These are phyloP conservation scores for Formica aserva DNA, from an alignment of 2,888 invertebrate genomes.

Conservation along the genomic window DNA sequence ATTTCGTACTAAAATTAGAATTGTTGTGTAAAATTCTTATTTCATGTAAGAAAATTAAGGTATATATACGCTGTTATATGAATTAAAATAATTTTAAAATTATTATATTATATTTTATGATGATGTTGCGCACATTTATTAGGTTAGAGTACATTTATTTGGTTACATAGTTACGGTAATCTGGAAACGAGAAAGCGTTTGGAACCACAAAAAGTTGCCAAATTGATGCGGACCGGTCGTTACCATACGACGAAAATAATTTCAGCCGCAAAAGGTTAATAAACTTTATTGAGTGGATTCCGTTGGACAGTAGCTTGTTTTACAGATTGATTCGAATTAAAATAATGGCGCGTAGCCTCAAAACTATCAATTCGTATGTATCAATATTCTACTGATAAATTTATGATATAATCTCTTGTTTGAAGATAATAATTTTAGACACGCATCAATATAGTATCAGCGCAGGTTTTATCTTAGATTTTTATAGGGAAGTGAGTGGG, in stretches of 20 bases:
- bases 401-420: neutral
- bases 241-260: conserved; percentile 51
- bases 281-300: conserved; percentile 48
- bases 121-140: neutral
- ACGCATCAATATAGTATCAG: too few species aligned
- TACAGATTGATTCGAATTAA: conserved; percentile 49
- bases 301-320: conserved; percentile 40
- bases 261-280: conserved; percentile 53
- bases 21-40: neutral
- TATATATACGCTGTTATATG: neutral
- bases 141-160: conserved; percentile 7
- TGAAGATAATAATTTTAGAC: too few species aligned
- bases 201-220: conserved; percentile 52
- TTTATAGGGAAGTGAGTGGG: neutral
- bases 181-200: conserved; percentile 24
- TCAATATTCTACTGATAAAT: neutral
- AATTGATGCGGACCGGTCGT: conserved; percentile 49
- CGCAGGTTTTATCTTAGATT: neutral
- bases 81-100: neutral
- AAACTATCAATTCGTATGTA: conserved; percentile 16
- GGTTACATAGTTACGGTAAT: conserved; percentile 38
- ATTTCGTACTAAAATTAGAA: neutral
- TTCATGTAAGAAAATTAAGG: neutral
- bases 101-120: neutral
- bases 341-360: conserved; percentile 36